These are phyloP conservation scores for Cantharis rufa DNA, from an alignment of 2,888 invertebrate species.

Conservation along the genomic window DNA sequence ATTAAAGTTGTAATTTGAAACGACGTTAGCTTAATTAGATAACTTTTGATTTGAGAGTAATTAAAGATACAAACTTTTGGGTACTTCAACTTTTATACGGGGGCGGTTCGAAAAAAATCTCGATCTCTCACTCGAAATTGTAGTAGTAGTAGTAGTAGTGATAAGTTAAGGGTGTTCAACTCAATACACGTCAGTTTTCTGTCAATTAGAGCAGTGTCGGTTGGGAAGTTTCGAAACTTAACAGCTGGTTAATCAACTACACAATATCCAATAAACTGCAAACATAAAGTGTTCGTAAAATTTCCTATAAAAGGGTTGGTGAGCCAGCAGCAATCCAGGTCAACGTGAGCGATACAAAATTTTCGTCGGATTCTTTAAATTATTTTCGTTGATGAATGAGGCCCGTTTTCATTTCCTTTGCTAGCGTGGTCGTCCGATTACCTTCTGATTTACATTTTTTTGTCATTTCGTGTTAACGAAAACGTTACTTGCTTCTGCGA, in stretches of 20 bases:
- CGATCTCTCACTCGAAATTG: not conserved
- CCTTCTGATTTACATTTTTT: constrained; percentile 15
- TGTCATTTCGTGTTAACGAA: constrained; percentile 7
- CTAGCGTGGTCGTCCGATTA: constrained; percentile 14
- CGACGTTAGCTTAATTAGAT: not conserved
- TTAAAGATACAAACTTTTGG: not conserved
- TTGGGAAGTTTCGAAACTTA: constrained; percentile 2
- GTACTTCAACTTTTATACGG: not conserved
- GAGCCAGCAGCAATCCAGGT: not conserved
- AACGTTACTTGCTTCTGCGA: not conserved
- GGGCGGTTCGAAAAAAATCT: not conserved
- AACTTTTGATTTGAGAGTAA: not conserved
- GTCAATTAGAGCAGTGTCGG: not conserved
- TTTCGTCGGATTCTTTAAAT: constrained; percentile 8
- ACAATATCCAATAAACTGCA: not conserved
- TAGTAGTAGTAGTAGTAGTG: not conserved
- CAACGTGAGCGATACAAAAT: not conserved
- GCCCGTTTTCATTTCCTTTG: constrained; percentile 15
- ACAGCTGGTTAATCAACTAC: constrained; percentile 2
- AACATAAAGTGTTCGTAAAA: not conserved
- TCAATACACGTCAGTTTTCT: constrained; percentile 1
- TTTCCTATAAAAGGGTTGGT: not conserved
- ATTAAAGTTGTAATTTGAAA: not conserved
- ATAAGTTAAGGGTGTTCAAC: constrained; percentile 4
- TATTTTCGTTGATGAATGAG: constrained; percentile 18